Conservation (phyloP, 2,888 invertebrate genomes). For the Aporophyla nigra region DNA sequence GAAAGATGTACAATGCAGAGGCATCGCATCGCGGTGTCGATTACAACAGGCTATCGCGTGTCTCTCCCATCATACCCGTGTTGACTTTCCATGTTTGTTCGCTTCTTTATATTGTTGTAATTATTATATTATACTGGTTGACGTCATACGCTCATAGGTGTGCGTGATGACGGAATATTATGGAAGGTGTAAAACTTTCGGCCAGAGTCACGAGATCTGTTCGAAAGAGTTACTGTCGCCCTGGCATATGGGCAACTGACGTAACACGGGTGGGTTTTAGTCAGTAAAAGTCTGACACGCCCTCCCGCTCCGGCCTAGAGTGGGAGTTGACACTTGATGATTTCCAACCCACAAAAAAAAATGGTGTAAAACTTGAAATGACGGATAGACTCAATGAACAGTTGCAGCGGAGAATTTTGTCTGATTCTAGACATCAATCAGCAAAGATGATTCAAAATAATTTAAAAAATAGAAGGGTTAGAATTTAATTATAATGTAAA, state of each 20-base stretch:
- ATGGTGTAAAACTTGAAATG: not conserved
- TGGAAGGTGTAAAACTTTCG: not conserved
- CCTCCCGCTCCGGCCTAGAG: no score
- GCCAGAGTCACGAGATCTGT: no score
- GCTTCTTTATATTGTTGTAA: conserved; percentile 75
- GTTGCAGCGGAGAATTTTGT: not conserved
- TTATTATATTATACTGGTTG: conserved; percentile 69
- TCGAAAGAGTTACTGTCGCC: no score
- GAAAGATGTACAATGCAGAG: conserved; percentile 83
- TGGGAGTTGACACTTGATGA: no score
- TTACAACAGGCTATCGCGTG: conserved; percentile 84
- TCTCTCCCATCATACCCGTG: conserved; percentile 78
- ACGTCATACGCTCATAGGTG: conserved; percentile 28
- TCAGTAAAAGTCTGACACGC: no score
- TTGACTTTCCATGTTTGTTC: conserved; percentile 79
- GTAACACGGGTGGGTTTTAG: no score
- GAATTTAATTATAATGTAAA: not conserved
- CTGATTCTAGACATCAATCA: not conserved
- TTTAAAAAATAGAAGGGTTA: not conserved
- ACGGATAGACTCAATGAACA: not conserved
- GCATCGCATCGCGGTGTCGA: conserved; percentile 81
- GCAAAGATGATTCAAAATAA: no score
- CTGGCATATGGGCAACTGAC: no score
- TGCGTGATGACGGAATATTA: not conserved
- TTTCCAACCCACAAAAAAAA: no score